phyloP scores from a whole-genome alignment of 2,888 invertebrate species.

The Acanthococcus lagerstroemiae region DNA sequence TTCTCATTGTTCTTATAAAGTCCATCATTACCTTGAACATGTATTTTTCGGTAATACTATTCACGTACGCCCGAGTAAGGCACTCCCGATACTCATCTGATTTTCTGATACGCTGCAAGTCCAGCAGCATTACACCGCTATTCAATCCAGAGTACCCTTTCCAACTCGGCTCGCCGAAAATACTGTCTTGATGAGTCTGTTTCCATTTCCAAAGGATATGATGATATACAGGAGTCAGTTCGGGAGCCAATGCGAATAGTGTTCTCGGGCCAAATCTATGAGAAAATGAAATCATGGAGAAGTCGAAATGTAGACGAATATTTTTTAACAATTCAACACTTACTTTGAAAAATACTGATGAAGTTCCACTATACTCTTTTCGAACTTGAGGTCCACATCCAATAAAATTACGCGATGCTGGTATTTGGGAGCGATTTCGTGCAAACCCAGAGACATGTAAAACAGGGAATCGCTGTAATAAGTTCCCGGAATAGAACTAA shows the following conservation, averaged over 20 bases:
- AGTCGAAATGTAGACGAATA: neutral
- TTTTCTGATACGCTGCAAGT: constrained; percentile 56
- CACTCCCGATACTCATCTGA: neutral
- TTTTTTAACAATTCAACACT: constrained; percentile 33
- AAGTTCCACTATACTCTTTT: constrained; percentile 54
- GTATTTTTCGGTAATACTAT: constrained; percentile 50
- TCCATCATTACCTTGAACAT: constrained; percentile 53
- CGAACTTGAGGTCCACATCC: constrained; percentile 68
- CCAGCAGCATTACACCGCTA: constrained; percentile 64
- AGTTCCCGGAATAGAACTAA: constrained; percentile 49
- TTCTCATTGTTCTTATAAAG: too few relatives aligned
- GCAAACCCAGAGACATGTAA: constrained; percentile 63
- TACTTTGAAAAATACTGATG: constrained; percentile 55
- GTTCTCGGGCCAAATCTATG: constrained; percentile 50
- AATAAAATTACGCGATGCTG: constrained; percentile 57
- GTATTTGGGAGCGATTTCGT: constrained; percentile 53
- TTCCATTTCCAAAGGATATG: constrained; percentile 62
- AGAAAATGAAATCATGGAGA: neutral
- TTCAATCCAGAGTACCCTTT: constrained; percentile 47
- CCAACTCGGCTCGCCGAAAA: constrained; percentile 45
- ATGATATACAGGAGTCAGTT: constrained; percentile 67
- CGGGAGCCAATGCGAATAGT: constrained; percentile 61
- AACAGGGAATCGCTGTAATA: constrained; percentile 72
- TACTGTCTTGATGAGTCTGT: constrained; percentile 35
- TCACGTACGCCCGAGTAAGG: neutral